Conservation (phyloP, 2,888 invertebrate genomes). For the Eupelmus urozonus region DNA sequence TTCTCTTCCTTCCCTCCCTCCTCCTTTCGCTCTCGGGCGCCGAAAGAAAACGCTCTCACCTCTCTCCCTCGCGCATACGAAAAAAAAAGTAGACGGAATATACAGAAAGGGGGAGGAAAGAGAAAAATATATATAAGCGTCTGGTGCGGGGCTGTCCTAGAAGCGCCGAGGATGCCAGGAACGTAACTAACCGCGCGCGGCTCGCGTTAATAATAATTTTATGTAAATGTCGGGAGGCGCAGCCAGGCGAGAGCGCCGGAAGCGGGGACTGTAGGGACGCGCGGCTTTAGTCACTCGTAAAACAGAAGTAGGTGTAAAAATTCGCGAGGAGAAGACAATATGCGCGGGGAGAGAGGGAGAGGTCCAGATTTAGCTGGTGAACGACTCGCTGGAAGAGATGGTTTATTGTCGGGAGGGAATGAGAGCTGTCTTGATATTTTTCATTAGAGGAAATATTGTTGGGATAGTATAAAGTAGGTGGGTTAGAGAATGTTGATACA, state of each 20-base stretch:
- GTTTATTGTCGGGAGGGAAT: conserved; percentile 30
- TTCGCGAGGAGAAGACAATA: conserved; percentile 61
- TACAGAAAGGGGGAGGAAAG: conserved; percentile 2
- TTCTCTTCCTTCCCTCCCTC: conserved; percentile 53
- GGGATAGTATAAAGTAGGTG: too few relatives aligned
- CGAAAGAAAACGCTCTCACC: conserved; percentile 47
- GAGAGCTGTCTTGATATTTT: conserved; percentile 3
- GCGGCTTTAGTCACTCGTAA: conserved; percentile 67
- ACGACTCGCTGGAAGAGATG: conserved; percentile 16
- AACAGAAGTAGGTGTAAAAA: conserved; percentile 71
- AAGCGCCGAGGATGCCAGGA: conserved; percentile 61
- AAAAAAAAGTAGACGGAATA: conserved; percentile 23
- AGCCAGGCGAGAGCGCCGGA: conserved; percentile 54
- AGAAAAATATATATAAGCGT: not conserved
- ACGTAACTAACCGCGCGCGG: conserved; percentile 63
- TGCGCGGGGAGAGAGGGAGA: conserved; percentile 41
- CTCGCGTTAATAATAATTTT: conserved; percentile 72
- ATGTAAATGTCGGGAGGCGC: conserved; percentile 68
- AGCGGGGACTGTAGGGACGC: conserved; percentile 54
- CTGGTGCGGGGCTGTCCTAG: not conserved
- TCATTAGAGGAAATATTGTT: not conserved
- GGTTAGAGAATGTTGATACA: not conserved
- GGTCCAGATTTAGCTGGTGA: conserved; percentile 33
- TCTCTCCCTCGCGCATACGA: not conserved
- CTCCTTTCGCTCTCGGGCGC: conserved; percentile 44